Evolutionary conservation across 2,797 vertebrate species (phyloP).

Genomic region (Oreochromis mossambicus): DNA sequence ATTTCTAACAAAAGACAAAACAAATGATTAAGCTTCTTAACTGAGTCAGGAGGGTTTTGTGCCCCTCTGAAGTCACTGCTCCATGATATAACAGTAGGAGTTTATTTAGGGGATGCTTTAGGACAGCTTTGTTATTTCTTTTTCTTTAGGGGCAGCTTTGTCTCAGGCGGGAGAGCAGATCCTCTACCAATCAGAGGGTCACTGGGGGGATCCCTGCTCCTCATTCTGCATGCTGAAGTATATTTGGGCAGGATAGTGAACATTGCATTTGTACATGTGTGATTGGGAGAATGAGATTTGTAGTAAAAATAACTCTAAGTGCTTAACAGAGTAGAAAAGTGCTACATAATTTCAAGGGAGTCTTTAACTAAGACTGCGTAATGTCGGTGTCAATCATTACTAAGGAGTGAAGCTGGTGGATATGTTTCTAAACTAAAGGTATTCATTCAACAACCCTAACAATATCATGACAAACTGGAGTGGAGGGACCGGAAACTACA

Average conservation of each 20-base stretch:
- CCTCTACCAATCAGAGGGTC: neutral
- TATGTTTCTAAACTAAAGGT: neutral
- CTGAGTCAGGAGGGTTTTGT: neutral
- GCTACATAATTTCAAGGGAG: neutral
- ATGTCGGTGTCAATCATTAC: constrained; percentile 70
- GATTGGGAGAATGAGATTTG: rapidly evolving
- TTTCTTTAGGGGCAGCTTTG: neutral
- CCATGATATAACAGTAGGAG: neutral
- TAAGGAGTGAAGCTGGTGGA: neutral
- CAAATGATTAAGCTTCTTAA: neutral
- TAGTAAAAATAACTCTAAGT: neutral
- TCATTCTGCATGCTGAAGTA: neutral
- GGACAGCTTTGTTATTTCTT: neutral
- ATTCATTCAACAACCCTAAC: neutral
- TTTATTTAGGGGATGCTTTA: neutral
- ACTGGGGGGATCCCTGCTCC: rapidly evolving
- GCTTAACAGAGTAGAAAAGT: neutral
- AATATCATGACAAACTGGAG: neutral
- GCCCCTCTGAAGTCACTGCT: neutral
- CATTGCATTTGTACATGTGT: neutral
- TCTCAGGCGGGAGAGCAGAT: neutral
- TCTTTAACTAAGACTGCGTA: constrained; percentile 48
- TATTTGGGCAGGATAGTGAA: neutral
- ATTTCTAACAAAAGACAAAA: neutral
- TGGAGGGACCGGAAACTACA: neutral